Conservation (phyloP, 2,797 vertebrate species). For the Tokudaia tokunoshimensis region DNA sequence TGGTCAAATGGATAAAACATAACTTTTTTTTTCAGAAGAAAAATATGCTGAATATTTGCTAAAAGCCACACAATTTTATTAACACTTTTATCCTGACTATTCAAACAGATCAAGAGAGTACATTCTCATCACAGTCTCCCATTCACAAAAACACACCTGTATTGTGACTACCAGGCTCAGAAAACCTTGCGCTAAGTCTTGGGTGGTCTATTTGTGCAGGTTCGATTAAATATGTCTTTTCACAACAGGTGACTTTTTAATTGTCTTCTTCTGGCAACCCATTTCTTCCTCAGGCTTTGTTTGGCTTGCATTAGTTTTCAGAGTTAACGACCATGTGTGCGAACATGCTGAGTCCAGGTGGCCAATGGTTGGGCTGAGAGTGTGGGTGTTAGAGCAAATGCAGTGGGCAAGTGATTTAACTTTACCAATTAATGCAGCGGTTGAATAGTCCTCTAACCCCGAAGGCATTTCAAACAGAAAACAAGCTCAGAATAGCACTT, state of each 20-base stretch:
- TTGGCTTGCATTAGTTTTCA: slow-evolving; percentile 84
- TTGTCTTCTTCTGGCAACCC: slow-evolving; percentile 88
- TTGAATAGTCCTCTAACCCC: slow-evolving; percentile 60
- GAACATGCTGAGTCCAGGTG: slow-evolving; percentile 89
- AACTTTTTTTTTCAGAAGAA: slow-evolving; percentile 42
- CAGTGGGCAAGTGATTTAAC: slow-evolving; percentile 69
- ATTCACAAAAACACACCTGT: slow-evolving; percentile 85
- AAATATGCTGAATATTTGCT: slow-evolving; percentile 23
- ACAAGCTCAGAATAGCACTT: slow-evolving; percentile 69
- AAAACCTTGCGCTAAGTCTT: slow-evolving; percentile 80
- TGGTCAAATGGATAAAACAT: slow-evolving; percentile 21
- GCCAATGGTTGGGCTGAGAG: slow-evolving; percentile 80
- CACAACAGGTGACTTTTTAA: slow-evolving; percentile 89
- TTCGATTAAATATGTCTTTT: slow-evolving; percentile 87
- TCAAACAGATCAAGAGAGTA: slow-evolving; percentile 58
- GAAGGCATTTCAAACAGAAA: slow-evolving; percentile 75
- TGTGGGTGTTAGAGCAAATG: slow-evolving; percentile 62
- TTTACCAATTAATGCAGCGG: slow-evolving; percentile 78
- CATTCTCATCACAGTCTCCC: slow-evolving; percentile 77
- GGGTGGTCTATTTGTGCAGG: slow-evolving; percentile 86
- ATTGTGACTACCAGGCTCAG: slow-evolving; percentile 76
- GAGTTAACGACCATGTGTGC: slow-evolving; percentile 86
- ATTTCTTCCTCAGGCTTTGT: slow-evolving; percentile 86
- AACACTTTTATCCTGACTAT: slow-evolving; percentile 21
- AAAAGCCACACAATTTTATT: slow-evolving; percentile 47